These are phyloP conservation scores for Myotis yumanensis DNA, from an alignment of 2,113 vertebrate species.

Conservation along the genomic window DNA sequence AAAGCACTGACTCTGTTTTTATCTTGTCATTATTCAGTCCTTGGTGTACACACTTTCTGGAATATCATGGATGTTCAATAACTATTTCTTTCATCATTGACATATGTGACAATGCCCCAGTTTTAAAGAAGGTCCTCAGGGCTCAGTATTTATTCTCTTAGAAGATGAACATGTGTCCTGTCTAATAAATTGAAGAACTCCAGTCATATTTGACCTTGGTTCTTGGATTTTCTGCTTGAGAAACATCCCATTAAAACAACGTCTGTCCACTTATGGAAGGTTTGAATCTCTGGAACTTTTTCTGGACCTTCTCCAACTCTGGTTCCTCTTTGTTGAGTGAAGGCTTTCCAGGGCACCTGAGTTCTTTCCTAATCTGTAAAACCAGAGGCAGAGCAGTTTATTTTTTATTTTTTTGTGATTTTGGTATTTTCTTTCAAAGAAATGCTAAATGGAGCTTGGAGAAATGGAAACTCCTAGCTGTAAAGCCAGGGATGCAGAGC, in stretches of 20 bases:
- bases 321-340: neutral
- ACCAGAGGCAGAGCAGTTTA: neutral
- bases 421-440: conserved; percentile 25
- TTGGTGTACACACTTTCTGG: neutral
- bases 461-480: neutral
- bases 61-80: neutral
- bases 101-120: neutral
- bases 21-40: neutral
- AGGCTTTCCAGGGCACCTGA: neutral
- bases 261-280: neutral
- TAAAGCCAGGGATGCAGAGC: neutral
- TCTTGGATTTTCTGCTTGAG: conserved; percentile 16
- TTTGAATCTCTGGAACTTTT: conserved; percentile 1
- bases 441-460: neutral
- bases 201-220: neutral
- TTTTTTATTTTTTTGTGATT: conserved; percentile 16
- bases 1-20: neutral
- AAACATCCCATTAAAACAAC: neutral
- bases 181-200: neutral
- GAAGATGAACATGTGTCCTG: neutral
- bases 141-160: conserved; percentile 44
- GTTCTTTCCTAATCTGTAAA: conserved; percentile 35
- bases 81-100: neutral
- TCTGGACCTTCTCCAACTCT: neutral
- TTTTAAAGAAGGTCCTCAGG: neutral